Base-by-base conservation (phyloP, 2,797 vertebrate genomes). In the Cuculus canorus region DNA sequence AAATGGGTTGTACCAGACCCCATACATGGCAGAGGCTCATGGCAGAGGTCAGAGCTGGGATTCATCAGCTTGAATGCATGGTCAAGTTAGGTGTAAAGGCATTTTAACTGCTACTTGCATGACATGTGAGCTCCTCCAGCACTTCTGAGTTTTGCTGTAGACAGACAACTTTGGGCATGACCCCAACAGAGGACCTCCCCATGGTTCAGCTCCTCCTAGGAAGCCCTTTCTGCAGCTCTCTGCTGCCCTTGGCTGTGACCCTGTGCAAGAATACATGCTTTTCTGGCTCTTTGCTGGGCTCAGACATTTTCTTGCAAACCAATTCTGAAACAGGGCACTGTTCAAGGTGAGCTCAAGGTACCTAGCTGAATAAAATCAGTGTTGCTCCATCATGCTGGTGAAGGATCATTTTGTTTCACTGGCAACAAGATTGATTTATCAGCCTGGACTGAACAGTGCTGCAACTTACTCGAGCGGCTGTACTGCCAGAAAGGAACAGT, bases 281-380 rank as follows among this genome's bases (percentile, higher is more conserved):
- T 72, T 61, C 47, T 43, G 32, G 9, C 18, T 56, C 39, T 87
- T 77, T 72, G 22, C 35, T 86, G 57, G 59, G 54, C 54, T 90
- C 54, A 50, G 69, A 14, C 5, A 1, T 82, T 72, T 86, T 66
- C 59, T 52, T 33, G 12, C 30, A 63, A 81, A 65, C n/a, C 3
- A 7, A 72, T 91, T 90, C 85, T 79, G 41, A 91, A 72, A 37
- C 33, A 37, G 24, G 30, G 25, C 63, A 56, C 43, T 59, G 47
- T 48, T 35, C 43, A 90, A 94, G 56, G 72, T 82, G 82, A 94
- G 48, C 43, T 88, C 76, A 88, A 88, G 61, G 68, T 82, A 48
- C 45, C 1, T 33, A 39, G 17, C 22, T 77, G 28, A 82, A 86
- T 73, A 21, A 65, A 60, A 88, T 53, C 4, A 2, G 25, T 54